Evolutionary conservation across 1,140 invertebrate species (phyloP), one percentile per base, ranked within the genome.

Genomic region (Scaptomyza hsui): DNA sequence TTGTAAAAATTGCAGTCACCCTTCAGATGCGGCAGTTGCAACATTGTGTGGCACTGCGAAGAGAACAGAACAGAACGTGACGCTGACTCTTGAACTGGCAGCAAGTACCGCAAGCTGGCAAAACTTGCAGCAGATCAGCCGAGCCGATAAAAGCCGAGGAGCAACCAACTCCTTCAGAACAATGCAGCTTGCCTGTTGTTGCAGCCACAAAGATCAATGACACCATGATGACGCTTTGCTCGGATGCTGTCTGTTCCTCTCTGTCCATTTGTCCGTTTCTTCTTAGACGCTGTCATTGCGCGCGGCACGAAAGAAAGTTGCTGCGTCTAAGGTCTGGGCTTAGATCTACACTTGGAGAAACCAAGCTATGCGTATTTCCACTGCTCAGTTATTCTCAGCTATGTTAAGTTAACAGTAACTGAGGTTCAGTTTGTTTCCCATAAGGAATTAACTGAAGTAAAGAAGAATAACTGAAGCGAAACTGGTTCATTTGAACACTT

Each of bases 31-130:
- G 16, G 42, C 39, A 59, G 62, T 52, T 51, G 57, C 64, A 39
- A 51, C 63, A 68, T 26, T 37, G 44, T 68, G 57, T 72, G 62
- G 59, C 45, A 76, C 29, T 26, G 51, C 32, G 37, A 39, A 49
- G 41, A 67, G 45, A 60, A 29, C 37, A 29, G n/a, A 18, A 62
- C 26, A 51, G 21, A 52, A 64, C 52, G 52, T 56, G 55, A 59
- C 56, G 68, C 73, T 85, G 81, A 85, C 79, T 83, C 80, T 83
- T 83, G 80, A 82, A 85, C 81, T 70, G 45, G 44, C 32, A 57
- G 68, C 81, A 86, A 85, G 81, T 86, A 88, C 82, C 81, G 81
- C 82, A 86, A 85, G 70, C 62, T 82, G 70, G 61, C 51, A 59
- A 57, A 51, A 55, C 63, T 59, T n/a, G n/a, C n/a, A n/a, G 48